Evolutionary conservation across 2,113 vertebrate genomes (phyloP).

Genomic region (Pygoscelis antarcticus): DNA sequence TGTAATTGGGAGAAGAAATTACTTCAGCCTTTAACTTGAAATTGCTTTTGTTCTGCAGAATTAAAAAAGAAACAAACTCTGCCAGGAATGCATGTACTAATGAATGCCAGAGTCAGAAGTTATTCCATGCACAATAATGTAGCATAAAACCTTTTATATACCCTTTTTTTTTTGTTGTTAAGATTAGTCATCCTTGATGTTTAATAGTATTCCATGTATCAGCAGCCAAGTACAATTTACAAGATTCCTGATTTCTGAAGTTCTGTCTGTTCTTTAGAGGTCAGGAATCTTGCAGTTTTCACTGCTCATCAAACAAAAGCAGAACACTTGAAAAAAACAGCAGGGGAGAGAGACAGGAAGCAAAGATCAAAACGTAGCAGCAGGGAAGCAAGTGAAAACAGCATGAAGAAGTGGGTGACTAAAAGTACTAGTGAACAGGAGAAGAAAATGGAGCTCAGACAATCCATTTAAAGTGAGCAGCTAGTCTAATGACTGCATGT

Average conservation of each 20-base stretch:
- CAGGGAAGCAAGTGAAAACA: background rate
- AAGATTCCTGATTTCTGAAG: background rate
- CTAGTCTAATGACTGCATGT: background rate
- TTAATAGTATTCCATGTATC: background rate
- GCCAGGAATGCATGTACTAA: background rate
- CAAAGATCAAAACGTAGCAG: conserved; percentile 37
- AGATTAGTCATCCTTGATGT: background rate
- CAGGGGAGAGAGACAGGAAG: background rate
- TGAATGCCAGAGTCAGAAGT: background rate
- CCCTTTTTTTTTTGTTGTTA: background rate
- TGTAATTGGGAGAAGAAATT: background rate
- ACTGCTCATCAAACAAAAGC: background rate
- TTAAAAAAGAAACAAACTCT: background rate
- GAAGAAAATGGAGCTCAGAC: background rate
- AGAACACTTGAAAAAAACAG: background rate
- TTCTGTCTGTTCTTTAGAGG: background rate
- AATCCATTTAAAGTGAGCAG: background rate
- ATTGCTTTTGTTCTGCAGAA: conserved; percentile 6
- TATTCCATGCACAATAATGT: background rate
- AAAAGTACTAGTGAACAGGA: background rate
- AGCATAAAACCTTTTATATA: background rate
- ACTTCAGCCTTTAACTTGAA: background rate
- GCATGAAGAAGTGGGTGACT: background rate
- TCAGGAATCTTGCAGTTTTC: conserved; percentile 9
- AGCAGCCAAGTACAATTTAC: background rate